Evolutionary conservation across 2,113 vertebrate genomes (phyloP), one percentile per base, ranked within the genome.

Genomic region (Merops nubicus): DNA sequence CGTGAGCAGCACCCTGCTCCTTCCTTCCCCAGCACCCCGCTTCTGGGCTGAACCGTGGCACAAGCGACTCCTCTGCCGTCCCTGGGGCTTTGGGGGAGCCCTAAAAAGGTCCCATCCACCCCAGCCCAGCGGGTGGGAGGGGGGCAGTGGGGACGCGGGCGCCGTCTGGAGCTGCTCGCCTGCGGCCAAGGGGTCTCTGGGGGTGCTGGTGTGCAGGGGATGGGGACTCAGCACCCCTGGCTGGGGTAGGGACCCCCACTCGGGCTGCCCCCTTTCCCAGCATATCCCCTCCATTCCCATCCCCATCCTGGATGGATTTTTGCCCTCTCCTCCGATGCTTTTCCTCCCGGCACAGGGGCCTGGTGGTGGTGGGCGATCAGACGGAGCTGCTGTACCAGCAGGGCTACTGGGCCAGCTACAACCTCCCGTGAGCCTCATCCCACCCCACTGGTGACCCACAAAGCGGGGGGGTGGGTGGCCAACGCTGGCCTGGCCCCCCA

Each of bases 361-460:
- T 98, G 79, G 93, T 99, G 89, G 50, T 98, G 77, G 96, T 80
- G 14, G 93, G 94, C 0, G 99, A 99, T 96, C 98, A 96, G 98
- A 99, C 99, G 1, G 72, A 98, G 7, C 98, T 99, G 51, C 97
- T 99, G 59, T 98, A 99, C 78, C 74, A 98, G 91, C 98, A 97
- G 26, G 98, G 98, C 18, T 99, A 99, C 96, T 99, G 99, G 99
- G 99, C 99, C 87, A 99, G 99, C 98, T 99, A 99, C 97, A 99
- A 99, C 67, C 98, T 99, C 60, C 99, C 99, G 99, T 99, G 98
- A 95, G 99, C 75, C 40, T 48, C 6, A 3, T 2, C 81, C 65
- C 42, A 33, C 34, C 40, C 70, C 1, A 0, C 5, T 0, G 15
- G 7, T 38, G 33, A 25, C 43, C n/a, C 3, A 2, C 2, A 1